Percentiles rank a stretch among this genome's conserved stretches.
These are phyloP conservation scores for Argentina silus DNA, from an alignment of 2,797 vertebrate genomes.

Conservation along the genomic window DNA sequence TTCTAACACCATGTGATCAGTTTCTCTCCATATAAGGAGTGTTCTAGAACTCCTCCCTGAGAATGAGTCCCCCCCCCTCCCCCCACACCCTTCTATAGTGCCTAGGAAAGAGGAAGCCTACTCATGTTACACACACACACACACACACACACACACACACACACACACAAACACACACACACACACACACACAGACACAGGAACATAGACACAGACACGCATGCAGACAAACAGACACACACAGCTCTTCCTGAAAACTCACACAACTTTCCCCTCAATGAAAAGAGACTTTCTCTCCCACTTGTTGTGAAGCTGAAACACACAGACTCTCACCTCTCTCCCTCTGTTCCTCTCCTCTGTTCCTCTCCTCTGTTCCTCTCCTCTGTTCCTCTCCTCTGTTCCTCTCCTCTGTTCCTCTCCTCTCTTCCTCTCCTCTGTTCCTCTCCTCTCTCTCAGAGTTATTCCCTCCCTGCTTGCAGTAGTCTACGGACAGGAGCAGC, in stretches of 20 bases:
- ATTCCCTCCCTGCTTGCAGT: no score
- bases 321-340: no score
- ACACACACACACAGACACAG: slow-evolving; percentile 8
- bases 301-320: no score
- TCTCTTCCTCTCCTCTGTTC: no score
- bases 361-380: no score
- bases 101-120: not conserved
- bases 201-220: not conserved
- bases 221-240: slow-evolving; percentile 1
- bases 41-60: slow-evolving; percentile 7
- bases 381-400: no score
- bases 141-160: not conserved
- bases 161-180: not conserved
- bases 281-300: no score
- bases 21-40: slow-evolving; percentile 8
- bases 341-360: no score
- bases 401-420: no score
- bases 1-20: slow-evolving; percentile 16
- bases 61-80: not conserved
- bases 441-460: no score
- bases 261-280: no score
- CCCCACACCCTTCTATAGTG: not conserved
- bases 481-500: slow-evolving; percentile 7
- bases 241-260: not conserved
- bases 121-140: not conserved